phyloP scores from a whole-genome alignment of 1,140 invertebrate genomes.

The Copidosoma floridanum region DNA sequence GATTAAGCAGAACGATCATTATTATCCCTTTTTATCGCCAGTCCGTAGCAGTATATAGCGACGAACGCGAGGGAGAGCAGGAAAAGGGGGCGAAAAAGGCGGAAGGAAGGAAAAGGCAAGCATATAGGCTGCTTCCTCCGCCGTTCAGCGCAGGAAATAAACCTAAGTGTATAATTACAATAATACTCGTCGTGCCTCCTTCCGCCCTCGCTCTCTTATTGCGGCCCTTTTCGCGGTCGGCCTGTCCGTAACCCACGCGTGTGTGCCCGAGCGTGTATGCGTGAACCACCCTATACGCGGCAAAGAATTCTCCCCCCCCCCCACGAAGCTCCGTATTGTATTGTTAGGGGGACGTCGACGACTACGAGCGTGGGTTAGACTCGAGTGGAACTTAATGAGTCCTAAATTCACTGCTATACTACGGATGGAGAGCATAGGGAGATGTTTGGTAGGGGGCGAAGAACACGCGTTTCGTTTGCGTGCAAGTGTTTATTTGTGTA shows the following conservation, averaged over 20 bases:
- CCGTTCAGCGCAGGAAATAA: constrained; percentile 50
- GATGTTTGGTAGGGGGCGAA: too few species aligned
- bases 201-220: constrained; percentile 38
- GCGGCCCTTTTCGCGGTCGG: constrained; percentile 34
- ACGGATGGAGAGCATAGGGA: too few species aligned
- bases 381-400: constrained; percentile 46
- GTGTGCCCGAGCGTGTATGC: constrained; percentile 11
- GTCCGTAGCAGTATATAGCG: constrained; percentile 37
- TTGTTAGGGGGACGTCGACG: constrained; percentile 18
- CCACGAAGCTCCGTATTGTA: too few species aligned
- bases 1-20: constrained; percentile 24
- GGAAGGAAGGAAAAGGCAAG: too few species aligned
- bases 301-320: too few species aligned
- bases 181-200: constrained; percentile 51
- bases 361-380: constrained; percentile 23
- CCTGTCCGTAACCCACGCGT: background rate
- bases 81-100: background rate
- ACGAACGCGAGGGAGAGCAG: background rate
- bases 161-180: constrained; percentile 58
- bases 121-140: too few species aligned
- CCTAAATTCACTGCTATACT: too few species aligned
- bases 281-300: too few species aligned
- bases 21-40: constrained; percentile 55
- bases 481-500: too few species aligned
- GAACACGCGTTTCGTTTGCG: too few species aligned